Percentiles rank a stretch among this genome's conserved stretches.
phyloP scores from a whole-genome alignment of 2,113 vertebrate genomes.

The Lathamus discolor region DNA sequence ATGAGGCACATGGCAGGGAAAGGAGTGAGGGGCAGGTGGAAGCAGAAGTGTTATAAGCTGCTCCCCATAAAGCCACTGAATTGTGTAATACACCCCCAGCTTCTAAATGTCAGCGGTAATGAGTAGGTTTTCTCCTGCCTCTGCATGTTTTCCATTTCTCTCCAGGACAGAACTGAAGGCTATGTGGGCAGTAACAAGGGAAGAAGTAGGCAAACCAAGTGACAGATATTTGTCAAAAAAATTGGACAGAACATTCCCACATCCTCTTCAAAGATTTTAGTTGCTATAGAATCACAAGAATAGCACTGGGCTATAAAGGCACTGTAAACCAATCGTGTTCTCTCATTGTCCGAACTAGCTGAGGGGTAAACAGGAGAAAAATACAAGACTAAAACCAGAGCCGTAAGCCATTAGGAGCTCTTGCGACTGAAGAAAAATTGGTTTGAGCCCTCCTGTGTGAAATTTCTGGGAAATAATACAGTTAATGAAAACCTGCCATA shows the following conservation, averaged over 20 bases:
- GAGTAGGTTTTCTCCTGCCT: neutral
- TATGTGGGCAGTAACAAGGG: neutral
- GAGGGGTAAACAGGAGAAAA: neutral
- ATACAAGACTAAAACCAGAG: neutral
- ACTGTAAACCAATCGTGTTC: neutral
- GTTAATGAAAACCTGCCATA: slow-evolving; percentile 14
- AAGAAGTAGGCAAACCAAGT: slow-evolving; percentile 49
- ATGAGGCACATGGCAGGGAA: neutral
- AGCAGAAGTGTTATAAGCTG: neutral
- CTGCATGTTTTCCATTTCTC: neutral
- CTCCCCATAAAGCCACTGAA: neutral
- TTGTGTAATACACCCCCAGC: slow-evolving; percentile 6
- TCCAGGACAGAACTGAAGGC: neutral
- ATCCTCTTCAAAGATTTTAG: neutral
- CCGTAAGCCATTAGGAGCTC: neutral
- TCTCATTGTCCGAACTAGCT: neutral
- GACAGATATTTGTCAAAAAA: slow-evolving; percentile 50
- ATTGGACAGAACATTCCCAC: slow-evolving; percentile 5
- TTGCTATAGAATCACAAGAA: slow-evolving; percentile 29
- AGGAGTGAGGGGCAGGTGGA: neutral
- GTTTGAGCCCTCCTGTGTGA: neutral
- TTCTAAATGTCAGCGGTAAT: slow-evolving; percentile 33
- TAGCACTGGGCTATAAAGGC: neutral
- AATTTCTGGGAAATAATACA: slow-evolving; percentile 21
- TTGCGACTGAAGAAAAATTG: neutral